Evolutionary conservation across 2,888 invertebrate genomes (phyloP), one percentile per base, ranked within the genome.

Genomic region (Pilophorus perplexus): DNA sequence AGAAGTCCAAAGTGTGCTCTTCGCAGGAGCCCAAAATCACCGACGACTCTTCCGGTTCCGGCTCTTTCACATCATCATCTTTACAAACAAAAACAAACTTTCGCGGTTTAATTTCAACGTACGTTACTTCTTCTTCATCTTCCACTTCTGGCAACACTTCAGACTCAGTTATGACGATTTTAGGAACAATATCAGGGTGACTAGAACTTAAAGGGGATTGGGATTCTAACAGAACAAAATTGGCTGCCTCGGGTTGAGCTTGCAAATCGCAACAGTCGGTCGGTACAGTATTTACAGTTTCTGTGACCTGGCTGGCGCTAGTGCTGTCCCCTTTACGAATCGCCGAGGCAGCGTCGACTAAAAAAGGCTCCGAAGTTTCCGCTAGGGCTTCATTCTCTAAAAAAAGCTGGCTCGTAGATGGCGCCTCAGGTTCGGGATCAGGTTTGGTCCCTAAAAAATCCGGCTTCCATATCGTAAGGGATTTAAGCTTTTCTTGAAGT

Each of bases 21-120:
- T 83, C 83, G 71, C 82, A 82, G 0, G 83, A 80, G 1, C 83
- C 83, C 38, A 84, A 72, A 10, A 83, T 82, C 3, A 84, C 82
- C n/a, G 80, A 80, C 66, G 80, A 80, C 73, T 65, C 65, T 37
- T 80, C 79, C 73, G 69, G 78, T 79, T 66, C 79, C 33, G 14
- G 14, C 12, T 27, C 23, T 10, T 65, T 40, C 6, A 14, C 57
- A 10, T 64, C 67, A 22, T 25, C 22, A 18, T 70, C 66, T 10
- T 55, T 60, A 50, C 70, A 70, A 38, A 70, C 68, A 48, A 70
- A 68, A 46, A 70, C 66, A 52, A 70, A 67, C 48, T 70, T 70
- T 10, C 69, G 28, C 6, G 69, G 69, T 42, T 69, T 68, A 10
- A 62, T 25, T 52, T 67, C 50, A 25, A 67, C 50, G 3, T 37